phyloP scores from a whole-genome alignment of 2,888 invertebrate species.

The Steinernema carpocapsae region DNA sequence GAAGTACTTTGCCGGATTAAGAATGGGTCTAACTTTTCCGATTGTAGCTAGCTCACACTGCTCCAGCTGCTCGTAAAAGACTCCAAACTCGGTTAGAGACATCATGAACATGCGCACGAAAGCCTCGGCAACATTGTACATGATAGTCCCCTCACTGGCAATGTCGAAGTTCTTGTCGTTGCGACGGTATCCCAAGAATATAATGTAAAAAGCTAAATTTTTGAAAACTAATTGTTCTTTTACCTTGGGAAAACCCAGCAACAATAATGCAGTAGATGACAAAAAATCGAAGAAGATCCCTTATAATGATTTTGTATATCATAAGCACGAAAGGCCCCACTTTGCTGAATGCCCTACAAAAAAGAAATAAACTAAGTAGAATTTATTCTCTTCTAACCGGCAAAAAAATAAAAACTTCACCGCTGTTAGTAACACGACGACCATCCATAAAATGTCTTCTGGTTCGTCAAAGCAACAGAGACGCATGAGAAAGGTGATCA shows the following conservation, averaged over 20 bases:
- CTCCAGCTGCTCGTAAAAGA: constrained; percentile 89
- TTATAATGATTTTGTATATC: constrained; percentile 98
- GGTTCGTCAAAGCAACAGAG: constrained; percentile 83
- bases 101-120: constrained; percentile 97
- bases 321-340: constrained; percentile 99
- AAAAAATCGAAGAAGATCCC: constrained; percentile 93
- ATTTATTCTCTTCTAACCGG: constrained; percentile 74
- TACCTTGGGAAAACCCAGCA: constrained; percentile 95
- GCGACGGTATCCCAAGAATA: constrained; percentile 63
- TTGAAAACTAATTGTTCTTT: constrained; percentile 35
- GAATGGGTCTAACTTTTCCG: constrained; percentile 52
- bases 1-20: not conserved
- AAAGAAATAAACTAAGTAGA: not conserved
- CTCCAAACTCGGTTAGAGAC: constrained; percentile 94
- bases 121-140: constrained; percentile 82
- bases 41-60: constrained; percentile 78
- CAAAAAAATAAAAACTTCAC: constrained; percentile 97
- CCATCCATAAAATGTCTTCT: constrained; percentile 89
- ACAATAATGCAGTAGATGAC: constrained; percentile 95
- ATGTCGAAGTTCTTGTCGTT: constrained; percentile 43
- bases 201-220: constrained; percentile 72
- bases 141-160: constrained; percentile 58
- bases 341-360: constrained; percentile 88
- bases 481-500: constrained; percentile 83
- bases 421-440: constrained; percentile 92